These are phyloP conservation scores for Hemithea aestivaria DNA, from an alignment of 2,888 invertebrate species.

Conservation along the genomic window DNA sequence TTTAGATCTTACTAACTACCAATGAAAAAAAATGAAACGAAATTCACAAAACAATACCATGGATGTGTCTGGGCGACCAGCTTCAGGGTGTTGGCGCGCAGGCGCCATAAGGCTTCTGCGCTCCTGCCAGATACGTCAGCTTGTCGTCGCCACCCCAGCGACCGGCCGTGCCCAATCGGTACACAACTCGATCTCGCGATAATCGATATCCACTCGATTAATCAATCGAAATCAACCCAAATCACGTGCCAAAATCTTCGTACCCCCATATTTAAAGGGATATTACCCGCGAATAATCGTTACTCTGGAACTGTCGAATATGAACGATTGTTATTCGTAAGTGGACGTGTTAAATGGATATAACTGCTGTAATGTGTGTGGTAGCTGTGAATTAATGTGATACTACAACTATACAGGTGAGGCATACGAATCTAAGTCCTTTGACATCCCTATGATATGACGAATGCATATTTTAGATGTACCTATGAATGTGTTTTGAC, in stretches of 20 bases:
- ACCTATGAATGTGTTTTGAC: too few species aligned
- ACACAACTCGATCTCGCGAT: conserved; percentile 17
- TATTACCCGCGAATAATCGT: conserved; percentile 12
- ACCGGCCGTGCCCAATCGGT: conserved; percentile 50
- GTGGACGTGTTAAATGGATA: conserved; percentile 43
- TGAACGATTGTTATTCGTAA: conserved; percentile 29
- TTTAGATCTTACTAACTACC: too few species aligned
- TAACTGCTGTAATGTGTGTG: conserved; percentile 35
- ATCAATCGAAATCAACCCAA: conserved; percentile 38
- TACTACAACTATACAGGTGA: conserved; percentile 32
- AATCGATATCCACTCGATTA: conserved; percentile 41
- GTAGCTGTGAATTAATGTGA: conserved; percentile 26
- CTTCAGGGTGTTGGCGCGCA: conserved; percentile 56
- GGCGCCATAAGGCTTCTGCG: conserved; percentile 58
- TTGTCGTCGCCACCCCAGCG: conserved; percentile 51
- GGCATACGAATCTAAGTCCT: too few species aligned
- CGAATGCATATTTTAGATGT: too few species aligned
- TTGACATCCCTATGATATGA: too few species aligned
- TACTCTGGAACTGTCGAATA: conserved; percentile 1
- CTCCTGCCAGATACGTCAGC: conserved; percentile 51
- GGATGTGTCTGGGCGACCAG: conserved; percentile 39
- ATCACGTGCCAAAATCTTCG: conserved; percentile 38
- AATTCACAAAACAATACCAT: conserved; percentile 26
- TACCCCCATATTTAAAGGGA: conserved; percentile 21
- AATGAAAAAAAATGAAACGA: too few species aligned